phyloP scores from a whole-genome alignment of 2,113 vertebrate species.

The Columba janthina region DNA sequence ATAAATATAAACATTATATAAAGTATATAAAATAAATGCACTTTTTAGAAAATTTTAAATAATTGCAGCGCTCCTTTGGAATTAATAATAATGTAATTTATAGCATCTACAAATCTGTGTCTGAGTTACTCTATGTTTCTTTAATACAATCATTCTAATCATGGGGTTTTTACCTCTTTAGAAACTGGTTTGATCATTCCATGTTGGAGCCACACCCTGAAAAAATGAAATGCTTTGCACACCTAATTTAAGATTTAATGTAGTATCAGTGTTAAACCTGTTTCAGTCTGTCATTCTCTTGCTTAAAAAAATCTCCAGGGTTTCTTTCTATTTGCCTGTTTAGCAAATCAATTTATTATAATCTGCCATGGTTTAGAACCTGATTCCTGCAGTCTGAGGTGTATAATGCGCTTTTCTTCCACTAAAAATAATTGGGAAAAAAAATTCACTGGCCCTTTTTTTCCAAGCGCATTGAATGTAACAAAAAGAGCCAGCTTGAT shows the following conservation, averaged over 20 bases:
- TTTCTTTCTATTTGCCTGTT: conserved; percentile 6
- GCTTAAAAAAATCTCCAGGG: not conserved
- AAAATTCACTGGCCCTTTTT: not conserved
- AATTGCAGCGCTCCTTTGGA: not conserved
- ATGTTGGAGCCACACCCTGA: not conserved
- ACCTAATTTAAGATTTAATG: conserved; percentile 10
- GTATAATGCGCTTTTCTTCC: not conserved
- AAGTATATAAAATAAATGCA: not conserved
- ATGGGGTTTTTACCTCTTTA: not conserved
- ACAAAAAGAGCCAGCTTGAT: not conserved
- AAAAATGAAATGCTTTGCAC: not conserved
- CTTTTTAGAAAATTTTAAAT: not conserved
- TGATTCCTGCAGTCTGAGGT: not conserved
- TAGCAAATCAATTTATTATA: not conserved
- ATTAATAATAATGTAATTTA: not conserved
- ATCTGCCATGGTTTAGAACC: not conserved
- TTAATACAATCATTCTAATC: not conserved
- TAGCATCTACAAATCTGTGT: not conserved
- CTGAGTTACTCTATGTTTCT: not conserved
- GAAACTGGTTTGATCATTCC: not conserved
- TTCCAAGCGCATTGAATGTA: not conserved
- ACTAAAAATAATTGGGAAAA: not conserved
- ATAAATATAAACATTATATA: not conserved
- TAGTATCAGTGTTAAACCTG: not conserved
- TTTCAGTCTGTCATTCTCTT: not conserved